These are phyloP conservation scores for Tetranychus piercei DNA, from an alignment of 2,888 invertebrate species.

Conservation along the genomic window DNA sequence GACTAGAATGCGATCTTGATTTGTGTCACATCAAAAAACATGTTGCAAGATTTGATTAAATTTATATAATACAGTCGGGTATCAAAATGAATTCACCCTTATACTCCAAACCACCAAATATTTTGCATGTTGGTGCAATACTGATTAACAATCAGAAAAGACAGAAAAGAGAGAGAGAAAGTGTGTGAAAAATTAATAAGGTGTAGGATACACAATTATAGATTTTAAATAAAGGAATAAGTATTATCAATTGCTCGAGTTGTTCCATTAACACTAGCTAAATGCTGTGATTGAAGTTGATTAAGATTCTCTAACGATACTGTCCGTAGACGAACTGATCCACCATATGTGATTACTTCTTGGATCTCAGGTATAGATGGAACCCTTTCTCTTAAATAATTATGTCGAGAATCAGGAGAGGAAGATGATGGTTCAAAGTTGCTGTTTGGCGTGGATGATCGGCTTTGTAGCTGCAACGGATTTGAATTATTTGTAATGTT, in stretches of 20 bases:
- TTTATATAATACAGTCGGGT: not conserved
- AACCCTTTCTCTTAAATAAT: conserved; percentile 27
- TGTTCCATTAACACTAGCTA: conserved; percentile 11
- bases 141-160: not conserved
- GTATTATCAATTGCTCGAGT: conserved; percentile 9
- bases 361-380: conserved; percentile 37
- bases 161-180: not conserved
- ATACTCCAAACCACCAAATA: not conserved
- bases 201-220: not conserved
- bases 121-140: not conserved
- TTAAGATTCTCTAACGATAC: conserved; percentile 54
- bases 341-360: conserved; percentile 53
- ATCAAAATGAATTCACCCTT: not conserved
- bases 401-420: not conserved
- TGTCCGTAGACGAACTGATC: conserved; percentile 58
- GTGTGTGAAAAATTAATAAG: not conserved
- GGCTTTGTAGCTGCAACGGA: not conserved
- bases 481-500: not conserved
- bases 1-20: not conserved
- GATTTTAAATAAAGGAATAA: conserved; percentile 11
- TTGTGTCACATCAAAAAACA: not conserved
- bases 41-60: not conserved
- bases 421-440: conserved; percentile 24
- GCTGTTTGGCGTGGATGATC: conserved; percentile 18
- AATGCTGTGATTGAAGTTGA: conserved; percentile 29